Conservation (phyloP, 1,140 invertebrate genomes). For the Drosophila tani region DNA sequence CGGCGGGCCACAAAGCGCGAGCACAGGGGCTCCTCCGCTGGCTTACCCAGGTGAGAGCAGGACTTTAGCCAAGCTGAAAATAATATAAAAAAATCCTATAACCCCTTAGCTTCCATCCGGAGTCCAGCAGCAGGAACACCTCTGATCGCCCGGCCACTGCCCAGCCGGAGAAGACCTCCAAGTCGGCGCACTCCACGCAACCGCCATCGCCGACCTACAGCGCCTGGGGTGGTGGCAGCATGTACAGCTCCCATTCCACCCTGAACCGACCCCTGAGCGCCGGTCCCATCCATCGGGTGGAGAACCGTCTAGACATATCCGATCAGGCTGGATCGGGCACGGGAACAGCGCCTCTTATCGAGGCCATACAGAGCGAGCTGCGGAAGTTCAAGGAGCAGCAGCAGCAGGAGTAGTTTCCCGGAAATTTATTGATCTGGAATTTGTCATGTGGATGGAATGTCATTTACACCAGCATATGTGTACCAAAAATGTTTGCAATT, state of each 20-base stretch:
- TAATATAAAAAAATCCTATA: too few species aligned
- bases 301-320: constrained; percentile 76
- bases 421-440: background rate
- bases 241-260: constrained; percentile 75
- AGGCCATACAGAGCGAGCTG: constrained; percentile 88
- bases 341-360: constrained; percentile 87
- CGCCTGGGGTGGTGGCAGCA: constrained; percentile 79
- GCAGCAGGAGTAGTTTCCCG: constrained; percentile 50
- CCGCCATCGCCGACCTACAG: constrained; percentile 78
- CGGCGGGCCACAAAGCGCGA: constrained; percentile 76
- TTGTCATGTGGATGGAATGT: constrained; percentile 13
- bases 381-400: constrained; percentile 85
- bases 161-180: constrained; percentile 76
- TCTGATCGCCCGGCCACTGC: constrained; percentile 78
- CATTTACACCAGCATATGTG: constrained; percentile 8
- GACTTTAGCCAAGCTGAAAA: too few species aligned
- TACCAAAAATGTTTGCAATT: constrained; percentile 39
- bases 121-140: constrained; percentile 30
- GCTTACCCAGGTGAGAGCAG: constrained; percentile 58
- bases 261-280: constrained; percentile 86
- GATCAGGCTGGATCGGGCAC: constrained; percentile 68
- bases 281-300: constrained; percentile 87
- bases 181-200: constrained; percentile 76
- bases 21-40: constrained; percentile 79
- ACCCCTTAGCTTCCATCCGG: constrained; percentile 46